Conservation (phyloP, 35 echinoderm and acorn worm genomes). For the Strongylocentrotus purpuratus region DNA sequence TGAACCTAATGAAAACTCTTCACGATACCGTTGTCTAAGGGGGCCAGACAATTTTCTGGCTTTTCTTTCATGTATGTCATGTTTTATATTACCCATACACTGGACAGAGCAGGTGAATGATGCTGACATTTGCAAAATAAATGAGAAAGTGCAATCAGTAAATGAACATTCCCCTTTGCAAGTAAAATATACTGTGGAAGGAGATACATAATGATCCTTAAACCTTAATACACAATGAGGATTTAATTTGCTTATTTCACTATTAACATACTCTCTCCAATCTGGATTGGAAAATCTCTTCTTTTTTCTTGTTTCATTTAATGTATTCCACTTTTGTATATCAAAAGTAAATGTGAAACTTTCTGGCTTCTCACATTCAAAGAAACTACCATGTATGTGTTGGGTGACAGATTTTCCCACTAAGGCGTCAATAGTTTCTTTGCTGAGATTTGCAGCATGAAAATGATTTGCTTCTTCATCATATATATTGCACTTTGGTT, state of each 20-base stretch:
- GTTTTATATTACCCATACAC: background rate
- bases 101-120: background rate
- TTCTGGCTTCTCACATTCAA: background rate
- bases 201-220: slow-evolving; percentile 9
- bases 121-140: background rate
- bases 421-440: background rate
- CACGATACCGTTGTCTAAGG: background rate
- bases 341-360: background rate
- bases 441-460: background rate
- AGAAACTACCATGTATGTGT: background rate
- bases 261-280: background rate
- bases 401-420: background rate
- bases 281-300: background rate
- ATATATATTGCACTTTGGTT: background rate
- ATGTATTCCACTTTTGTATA: background rate
- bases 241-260: background rate
- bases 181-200: background rate
- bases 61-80: background rate
- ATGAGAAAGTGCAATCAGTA: background rate
- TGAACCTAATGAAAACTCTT: background rate
- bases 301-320: background rate
- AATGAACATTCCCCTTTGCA: slow-evolving; percentile 10
- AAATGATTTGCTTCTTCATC: background rate
- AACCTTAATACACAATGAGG: background rate
- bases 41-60: background rate